Percentiles rank a stretch among this genome's conserved stretches.
Evolutionary conservation across 1,140 invertebrate genomes (phyloP).

Genomic region (Tetramorium simillimum): DNA sequence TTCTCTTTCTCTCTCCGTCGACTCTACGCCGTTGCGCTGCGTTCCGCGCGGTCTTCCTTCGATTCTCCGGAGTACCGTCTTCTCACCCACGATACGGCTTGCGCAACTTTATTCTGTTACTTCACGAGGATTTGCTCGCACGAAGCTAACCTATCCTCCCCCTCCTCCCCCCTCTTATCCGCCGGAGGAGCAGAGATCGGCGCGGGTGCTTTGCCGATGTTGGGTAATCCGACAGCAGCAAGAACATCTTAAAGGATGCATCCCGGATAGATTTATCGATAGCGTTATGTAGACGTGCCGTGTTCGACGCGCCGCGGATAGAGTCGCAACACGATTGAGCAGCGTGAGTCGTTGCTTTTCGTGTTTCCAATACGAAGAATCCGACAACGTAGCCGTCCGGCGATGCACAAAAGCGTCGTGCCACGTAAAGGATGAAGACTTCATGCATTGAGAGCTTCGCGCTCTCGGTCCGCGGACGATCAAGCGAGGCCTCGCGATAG

Average conservation of each 20-base stretch:
- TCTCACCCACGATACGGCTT: constrained; percentile 55
- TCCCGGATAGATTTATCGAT: constrained; percentile 57
- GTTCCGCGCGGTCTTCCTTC: constrained; percentile 44
- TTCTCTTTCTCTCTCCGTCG: not conserved
- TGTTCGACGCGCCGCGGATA: constrained; percentile 50
- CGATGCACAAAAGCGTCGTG: constrained; percentile 30
- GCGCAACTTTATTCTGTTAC: constrained; percentile 63
- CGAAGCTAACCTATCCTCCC: constrained; percentile 57
- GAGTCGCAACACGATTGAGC: constrained; percentile 55
- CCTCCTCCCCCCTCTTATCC: not conserved
- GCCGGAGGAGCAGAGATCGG: constrained; percentile 54
- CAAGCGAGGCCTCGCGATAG: constrained; percentile 5
- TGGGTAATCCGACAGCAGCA: constrained; percentile 55
- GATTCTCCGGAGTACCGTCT: constrained; percentile 49
- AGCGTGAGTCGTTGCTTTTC: constrained; percentile 51
- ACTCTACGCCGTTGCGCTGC: constrained; percentile 46
- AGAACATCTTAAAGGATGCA: constrained; percentile 59
- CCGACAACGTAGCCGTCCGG: constrained; percentile 8
- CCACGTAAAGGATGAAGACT: constrained; percentile 41
- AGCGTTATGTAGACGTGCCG: constrained; percentile 47
- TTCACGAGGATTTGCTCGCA: constrained; percentile 62
- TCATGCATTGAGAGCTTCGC: not conserved
- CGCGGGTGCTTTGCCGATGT: constrained; percentile 51
- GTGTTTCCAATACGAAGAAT: constrained; percentile 43
- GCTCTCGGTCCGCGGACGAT: not conserved